Percentiles rank a stretch among this genome's conserved stretches.
Conservation (phyloP, 2,113 vertebrate species). For the Plecturocebus donacophilus region DNA sequence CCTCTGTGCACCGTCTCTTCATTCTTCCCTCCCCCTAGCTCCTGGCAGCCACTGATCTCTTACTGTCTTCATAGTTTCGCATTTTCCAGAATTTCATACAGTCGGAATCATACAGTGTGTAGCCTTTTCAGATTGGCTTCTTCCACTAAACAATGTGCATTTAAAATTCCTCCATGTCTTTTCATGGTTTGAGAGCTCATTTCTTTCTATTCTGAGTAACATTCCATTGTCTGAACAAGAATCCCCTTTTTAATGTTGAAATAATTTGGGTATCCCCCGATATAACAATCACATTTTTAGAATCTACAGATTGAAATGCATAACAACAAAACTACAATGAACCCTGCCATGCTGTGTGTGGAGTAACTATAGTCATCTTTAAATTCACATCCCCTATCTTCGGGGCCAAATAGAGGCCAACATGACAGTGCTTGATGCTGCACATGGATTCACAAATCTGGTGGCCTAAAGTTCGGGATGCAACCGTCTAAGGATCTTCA, state of each 20-base stretch:
- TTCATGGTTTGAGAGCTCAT: neutral
- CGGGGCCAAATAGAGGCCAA: neutral
- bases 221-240: neutral
- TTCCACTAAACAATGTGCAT: neutral
- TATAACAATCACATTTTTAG: neutral
- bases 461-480: neutral
- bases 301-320: neutral
- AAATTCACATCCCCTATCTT: neutral
- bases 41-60: neutral
- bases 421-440: neutral
- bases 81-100: neutral
- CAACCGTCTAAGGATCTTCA: neutral
- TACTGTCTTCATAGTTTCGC: neutral
- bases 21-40: neutral
- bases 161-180: neutral
- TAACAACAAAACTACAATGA: neutral
- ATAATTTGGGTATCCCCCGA: neutral
- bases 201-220: neutral
- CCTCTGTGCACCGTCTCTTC: neutral
- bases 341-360: neutral
- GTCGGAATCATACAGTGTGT: neutral
- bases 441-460: neutral
- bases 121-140: neutral
- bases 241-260: neutral
- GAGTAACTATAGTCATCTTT: neutral